phyloP scores from a whole-genome alignment of 2,888 invertebrate species.

The Leucoptera coffeella region DNA sequence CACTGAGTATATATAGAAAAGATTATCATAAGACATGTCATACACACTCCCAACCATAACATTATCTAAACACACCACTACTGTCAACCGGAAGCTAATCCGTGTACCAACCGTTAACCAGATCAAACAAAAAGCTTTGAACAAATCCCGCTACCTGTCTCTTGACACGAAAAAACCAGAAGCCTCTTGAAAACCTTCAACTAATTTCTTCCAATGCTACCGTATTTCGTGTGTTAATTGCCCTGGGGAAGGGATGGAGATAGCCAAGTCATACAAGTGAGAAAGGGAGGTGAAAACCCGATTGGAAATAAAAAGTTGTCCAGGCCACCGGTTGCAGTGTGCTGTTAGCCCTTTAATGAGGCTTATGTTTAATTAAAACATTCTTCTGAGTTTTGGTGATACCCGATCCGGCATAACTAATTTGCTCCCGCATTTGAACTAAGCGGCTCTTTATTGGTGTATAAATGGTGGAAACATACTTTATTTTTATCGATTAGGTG shows the following conservation, averaged over 20 bases:
- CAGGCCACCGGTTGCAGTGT: constrained; percentile 18
- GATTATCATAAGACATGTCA: too few species aligned
- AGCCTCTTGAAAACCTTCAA: constrained; percentile 24
- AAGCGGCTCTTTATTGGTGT: too few species aligned
- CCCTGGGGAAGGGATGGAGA: constrained; percentile 14
- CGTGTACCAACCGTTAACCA: too few species aligned
- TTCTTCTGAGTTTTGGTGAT: constrained; percentile 11
- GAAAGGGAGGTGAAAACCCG: constrained; percentile 14
- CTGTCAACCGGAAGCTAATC: too few species aligned
- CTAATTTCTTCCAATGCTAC: constrained; percentile 47
- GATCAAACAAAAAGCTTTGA: too few species aligned
- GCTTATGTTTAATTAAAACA: constrained; percentile 20
- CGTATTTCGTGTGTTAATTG: constrained; percentile 40
- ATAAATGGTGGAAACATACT: too few species aligned
- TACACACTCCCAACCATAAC: too few species aligned
- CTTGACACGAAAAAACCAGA: constrained; percentile 27
- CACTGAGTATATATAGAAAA: too few species aligned
- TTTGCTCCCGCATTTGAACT: constrained; percentile 2
- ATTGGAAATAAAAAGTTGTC: constrained; percentile 31
- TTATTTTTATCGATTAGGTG: too few species aligned
- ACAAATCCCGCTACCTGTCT: constrained; percentile 11
- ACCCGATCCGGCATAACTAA: constrained; percentile 2
- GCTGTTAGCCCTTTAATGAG: constrained; percentile 35
- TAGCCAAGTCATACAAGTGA: constrained; percentile 6
- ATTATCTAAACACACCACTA: too few species aligned